A percentile compares a stretch with the other conserved stretches of the same genome.
These are phyloP conservation scores for Entosphenus tridentatus DNA, from an alignment of 2,113 vertebrate species.

Conservation along the genomic window DNA sequence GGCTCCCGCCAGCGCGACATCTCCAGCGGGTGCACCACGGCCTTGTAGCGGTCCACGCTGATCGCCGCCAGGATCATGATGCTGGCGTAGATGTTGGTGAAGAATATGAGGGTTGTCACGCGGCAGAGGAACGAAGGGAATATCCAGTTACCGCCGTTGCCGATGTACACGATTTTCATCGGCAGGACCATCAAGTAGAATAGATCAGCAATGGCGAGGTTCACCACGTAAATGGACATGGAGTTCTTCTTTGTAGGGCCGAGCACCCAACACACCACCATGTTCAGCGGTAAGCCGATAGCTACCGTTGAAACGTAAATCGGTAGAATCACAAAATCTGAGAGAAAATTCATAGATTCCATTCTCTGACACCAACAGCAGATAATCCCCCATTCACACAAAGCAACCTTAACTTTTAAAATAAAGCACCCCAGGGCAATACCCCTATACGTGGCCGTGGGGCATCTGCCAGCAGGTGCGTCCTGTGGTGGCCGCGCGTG, in stretches of 20 bases:
- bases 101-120: slow-evolving; percentile 39
- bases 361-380: slow-evolving; percentile 7
- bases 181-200: slow-evolving; percentile 52
- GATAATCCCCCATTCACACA: too few relatives aligned
- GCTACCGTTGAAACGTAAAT: slow-evolving; percentile 45
- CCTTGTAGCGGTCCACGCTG: slow-evolving; percentile 54
- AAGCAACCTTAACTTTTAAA: too few relatives aligned
- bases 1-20: slow-evolving; percentile 31
- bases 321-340: slow-evolving; percentile 22
- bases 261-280: slow-evolving; percentile 37
- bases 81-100: slow-evolving; percentile 63
- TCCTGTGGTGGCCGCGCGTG: too few relatives aligned
- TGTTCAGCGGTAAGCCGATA: slow-evolving; percentile 41
- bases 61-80: slow-evolving; percentile 44
- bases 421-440: too few relatives aligned
- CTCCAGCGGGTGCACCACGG: slow-evolving; percentile 46
- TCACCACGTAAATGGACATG: slow-evolving; percentile 53
- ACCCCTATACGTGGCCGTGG: too few relatives aligned
- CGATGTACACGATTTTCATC: slow-evolving; percentile 43
- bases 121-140: slow-evolving; percentile 32
- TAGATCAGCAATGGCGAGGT: slow-evolving; percentile 49
- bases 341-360: neutral
- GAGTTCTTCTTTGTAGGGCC: slow-evolving; percentile 28
- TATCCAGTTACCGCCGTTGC: slow-evolving; percentile 23
- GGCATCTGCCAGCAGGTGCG: too few relatives aligned